Percentiles rank a stretch among this genome's conserved stretches.
Conservation (phyloP, 2,888 invertebrate species). For the Timema podura region DNA sequence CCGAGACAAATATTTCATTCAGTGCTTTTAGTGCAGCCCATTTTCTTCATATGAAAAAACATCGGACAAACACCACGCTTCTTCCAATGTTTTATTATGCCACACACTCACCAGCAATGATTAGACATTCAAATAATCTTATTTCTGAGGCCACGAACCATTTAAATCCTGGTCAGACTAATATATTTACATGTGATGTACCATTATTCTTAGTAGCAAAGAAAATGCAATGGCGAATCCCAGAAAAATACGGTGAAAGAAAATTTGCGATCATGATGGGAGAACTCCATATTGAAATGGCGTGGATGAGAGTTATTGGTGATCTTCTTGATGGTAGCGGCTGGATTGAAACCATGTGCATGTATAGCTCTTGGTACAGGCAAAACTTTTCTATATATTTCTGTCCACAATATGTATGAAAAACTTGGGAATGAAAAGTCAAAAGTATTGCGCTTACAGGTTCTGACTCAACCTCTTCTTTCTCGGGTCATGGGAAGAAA, state of each 20-base stretch:
- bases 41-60: background rate
- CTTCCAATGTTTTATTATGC: background rate
- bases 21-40: no score
- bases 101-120: background rate
- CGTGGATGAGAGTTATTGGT: conserved; percentile 1
- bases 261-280: conserved; percentile 8
- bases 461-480: no score
- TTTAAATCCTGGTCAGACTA: background rate
- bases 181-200: conserved; percentile 6
- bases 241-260: background rate
- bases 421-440: no score
- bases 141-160: background rate
- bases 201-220: background rate
- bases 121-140: background rate
- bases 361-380: no score
- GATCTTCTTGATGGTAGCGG: conserved; percentile 7
- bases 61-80: background rate
- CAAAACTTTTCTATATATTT: no score
- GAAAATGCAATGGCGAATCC: background rate
- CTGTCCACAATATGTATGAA: no score
- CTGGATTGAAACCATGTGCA: conserved; percentile 11
- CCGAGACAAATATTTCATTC: no score
- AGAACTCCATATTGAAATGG: background rate
- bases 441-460: no score
- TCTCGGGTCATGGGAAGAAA: no score